phyloP scores from a whole-genome alignment of 1,140 invertebrate genomes.

The Drosophila obscura region DNA sequence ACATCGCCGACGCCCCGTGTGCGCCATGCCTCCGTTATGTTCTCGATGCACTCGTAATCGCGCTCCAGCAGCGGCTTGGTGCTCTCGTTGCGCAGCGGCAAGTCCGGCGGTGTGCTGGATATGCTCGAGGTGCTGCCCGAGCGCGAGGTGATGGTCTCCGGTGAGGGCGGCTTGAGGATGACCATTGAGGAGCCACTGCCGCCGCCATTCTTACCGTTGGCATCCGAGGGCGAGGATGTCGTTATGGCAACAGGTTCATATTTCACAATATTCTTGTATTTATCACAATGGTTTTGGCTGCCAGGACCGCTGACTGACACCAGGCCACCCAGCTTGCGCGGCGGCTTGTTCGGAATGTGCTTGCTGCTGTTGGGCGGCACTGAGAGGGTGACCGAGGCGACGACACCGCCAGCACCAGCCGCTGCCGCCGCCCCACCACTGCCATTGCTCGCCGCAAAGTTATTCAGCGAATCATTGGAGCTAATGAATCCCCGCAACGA shows the following conservation, averaged over 20 bases:
- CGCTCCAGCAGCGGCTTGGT: slow-evolving; percentile 45
- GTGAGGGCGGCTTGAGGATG: slow-evolving; percentile 68
- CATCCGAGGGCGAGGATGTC: slow-evolving; percentile 68
- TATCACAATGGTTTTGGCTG: slow-evolving; percentile 68
- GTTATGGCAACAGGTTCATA: slow-evolving; percentile 82
- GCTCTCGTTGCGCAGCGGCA: slow-evolving; percentile 74
- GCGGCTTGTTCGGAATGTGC: slow-evolving; percentile 81
- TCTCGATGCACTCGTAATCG: slow-evolving; percentile 83
- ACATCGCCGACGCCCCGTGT: slow-evolving; percentile 90
- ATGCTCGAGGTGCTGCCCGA: background rate
- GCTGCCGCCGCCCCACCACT: slow-evolving; percentile 11
- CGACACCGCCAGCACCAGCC: background rate
- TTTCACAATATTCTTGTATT: slow-evolving; percentile 77
- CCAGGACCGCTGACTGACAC: slow-evolving; percentile 21
- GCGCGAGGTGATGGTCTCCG: slow-evolving; percentile 28
- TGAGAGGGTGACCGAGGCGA: slow-evolving; percentile 32
- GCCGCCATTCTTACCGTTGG: slow-evolving; percentile 31
- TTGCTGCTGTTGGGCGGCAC: slow-evolving; percentile 47
- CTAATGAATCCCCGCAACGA: slow-evolving; percentile 74
- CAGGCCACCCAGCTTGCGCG: slow-evolving; percentile 66
- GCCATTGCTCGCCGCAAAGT: slow-evolving; percentile 48
- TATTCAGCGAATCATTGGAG: slow-evolving; percentile 79
- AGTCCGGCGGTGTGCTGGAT: slow-evolving; percentile 51
- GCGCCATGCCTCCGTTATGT: slow-evolving; percentile 89
- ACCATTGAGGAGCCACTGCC: slow-evolving; percentile 32